Evolutionary conservation across 1,140 invertebrate species (phyloP), one percentile per base, ranked within the genome.

Genomic region (Nebria ingens): DNA sequence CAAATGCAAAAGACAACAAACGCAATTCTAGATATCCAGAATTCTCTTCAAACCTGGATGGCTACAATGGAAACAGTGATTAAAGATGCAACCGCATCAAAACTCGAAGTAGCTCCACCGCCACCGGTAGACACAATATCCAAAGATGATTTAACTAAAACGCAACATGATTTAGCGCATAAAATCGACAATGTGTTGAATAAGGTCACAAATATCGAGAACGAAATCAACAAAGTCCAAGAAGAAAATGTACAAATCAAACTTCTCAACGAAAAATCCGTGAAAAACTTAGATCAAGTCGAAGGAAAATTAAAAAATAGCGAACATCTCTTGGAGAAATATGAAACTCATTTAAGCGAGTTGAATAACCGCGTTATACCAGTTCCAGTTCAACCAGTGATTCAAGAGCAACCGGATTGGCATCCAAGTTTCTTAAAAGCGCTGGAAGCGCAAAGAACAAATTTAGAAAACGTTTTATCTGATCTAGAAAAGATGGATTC

Each of bases 1-100:
- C 82, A 86, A 58, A 73, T 84, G 54, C 80, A 85, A 55, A 85
- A 85, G 62, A 82, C 81, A 0, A 73, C 76, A 38, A 83, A 86
- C 58, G 75, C 75, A 2, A 70, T 87, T 11, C 79, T 83, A 40
- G 76, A 79, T 22, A 76, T 87, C 57, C 78, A 85, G 64, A 79
- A 75, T 56, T 78, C 80, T 52, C 64, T 88, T 57, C 74, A 80
- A 20, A 67, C 72, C 19, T 78, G 82, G 42, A 45, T 45, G 40
- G 17, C 6, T 12, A 45, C 40, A 45, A 45, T 45, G 40, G 40
- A 45, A 9, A 17, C 40, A 17, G 40, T 45, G 4, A 11, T 45
- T 12, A 29, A 12, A 34, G 52, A 34, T 4, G 6, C 23, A 3
- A 4, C 2, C 4, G 19, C 21, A 40, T 3, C 6, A 13, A 53